Evolutionary conservation across 1,140 invertebrate genomes (phyloP), one percentile per base, ranked within the genome.

Genomic region (Linepithema humile): DNA sequence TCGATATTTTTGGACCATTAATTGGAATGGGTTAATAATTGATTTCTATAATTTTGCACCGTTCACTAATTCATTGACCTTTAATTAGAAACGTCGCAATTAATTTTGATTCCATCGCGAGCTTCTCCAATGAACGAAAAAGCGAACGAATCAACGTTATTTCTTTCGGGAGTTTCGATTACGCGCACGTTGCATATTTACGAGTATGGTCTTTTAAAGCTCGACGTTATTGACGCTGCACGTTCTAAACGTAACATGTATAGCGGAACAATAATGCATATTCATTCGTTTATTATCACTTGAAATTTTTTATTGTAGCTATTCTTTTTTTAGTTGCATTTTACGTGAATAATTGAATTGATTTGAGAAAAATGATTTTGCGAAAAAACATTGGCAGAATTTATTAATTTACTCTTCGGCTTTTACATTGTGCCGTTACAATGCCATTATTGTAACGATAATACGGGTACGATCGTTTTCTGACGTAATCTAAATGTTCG

Each of bases 131-230:
- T 35, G 35, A 48, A 20, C 2, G 10, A 40, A 26, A 53, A 4
- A 20, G 23, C 45, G 23, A 20, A 6, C 12, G 29, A 29, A 38
- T 50, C 59, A 12, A 48, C 35, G 48, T 20, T 50, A 29, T 40
- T 69, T 55, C 35, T 55, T 69, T 55, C 26, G 48, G 23, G 10
- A 69, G 23, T 55, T 55, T 29, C 29, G 4, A 29, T 26, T 17
- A 43, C 43, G 32, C 26, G 48, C 48, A 20, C 26, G 38, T 57
- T 80, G 75, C 75, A 80, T 80, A 80, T 80, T 80, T 70, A 80
- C 75, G 75, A 80, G 64, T 55, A 70, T 55, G 75, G 35, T 70
- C 64, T 70, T 80, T 80, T 70, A 80, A 80, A 80, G 48, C 64
- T 40, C 35, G 48, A 20, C 48, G 20, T 35, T 78, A 78, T 70